Base-by-base conservation (phyloP, 2,797 vertebrate species). In the Myotis myotis region DNA sequence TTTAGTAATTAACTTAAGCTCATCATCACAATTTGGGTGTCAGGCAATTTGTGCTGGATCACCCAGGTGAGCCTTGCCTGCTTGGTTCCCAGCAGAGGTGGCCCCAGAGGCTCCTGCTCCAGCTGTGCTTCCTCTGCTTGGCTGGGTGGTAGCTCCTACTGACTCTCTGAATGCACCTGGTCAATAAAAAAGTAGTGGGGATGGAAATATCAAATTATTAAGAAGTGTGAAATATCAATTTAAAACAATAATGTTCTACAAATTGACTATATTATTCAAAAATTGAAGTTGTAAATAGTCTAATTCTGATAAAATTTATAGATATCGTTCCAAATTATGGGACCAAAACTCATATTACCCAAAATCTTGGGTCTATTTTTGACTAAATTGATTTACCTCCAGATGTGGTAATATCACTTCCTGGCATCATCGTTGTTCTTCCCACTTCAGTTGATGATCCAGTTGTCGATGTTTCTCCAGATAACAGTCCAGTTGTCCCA, bases 311-410 rank as follows among this genome's bases (percentile, higher is more conserved):
- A 53, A 53, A 33, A 25, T 30, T 3, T 62, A 70, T 55, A 51
- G 12, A 11, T 22, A 88, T 0, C 53, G 3, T 38, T 33, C 7
- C 85, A 55, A 36, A 84, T 9, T 71, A 25, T 60, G 0, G 15
- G 36, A 11, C 1, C 1, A 41, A 57, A 68, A 51, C 20, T n/a
- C 13, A 60, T 23, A 17, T 51, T 57, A 6, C 0, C 1, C 15
- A 71, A 9, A 74, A 6, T 3, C 6, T 53, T 15, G 2, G 0
- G 4, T 25, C 6, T n/a, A n/a, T 2, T 5, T 12, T 71, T 19
- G 33, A 13, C 1, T 30, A 78, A 86, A 15, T 10, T 62, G 1
- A 94, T 60, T 92, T 86, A 16, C 92, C 53, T 95, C 80, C 22
- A 22, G 2, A 22, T n/a, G 38, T 19, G 7, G 15, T 57, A 36